Conservation (phyloP, 2,113 vertebrate species). For the Ammodytes dubius region DNA sequence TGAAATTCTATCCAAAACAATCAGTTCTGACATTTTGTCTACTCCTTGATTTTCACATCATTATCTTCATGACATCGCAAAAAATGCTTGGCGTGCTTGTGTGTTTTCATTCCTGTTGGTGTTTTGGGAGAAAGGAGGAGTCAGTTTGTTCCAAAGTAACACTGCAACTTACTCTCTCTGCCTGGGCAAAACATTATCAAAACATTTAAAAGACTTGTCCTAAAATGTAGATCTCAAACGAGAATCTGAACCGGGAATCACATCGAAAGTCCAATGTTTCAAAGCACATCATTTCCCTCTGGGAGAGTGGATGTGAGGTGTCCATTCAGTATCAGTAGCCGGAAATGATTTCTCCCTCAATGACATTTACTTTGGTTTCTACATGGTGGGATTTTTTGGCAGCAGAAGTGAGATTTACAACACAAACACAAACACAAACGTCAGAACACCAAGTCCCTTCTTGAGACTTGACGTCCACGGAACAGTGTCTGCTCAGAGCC, state of each 20-base stretch:
- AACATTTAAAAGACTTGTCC: background rate
- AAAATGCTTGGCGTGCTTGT: constrained; percentile 30
- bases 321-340: constrained; percentile 11
- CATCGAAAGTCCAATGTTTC: too few relatives aligned
- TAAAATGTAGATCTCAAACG: constrained; percentile 1
- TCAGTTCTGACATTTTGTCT: constrained; percentile 9
- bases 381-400: background rate
- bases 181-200: background rate
- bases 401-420: background rate
- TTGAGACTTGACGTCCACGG: constrained; percentile 28
- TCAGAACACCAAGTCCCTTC: background rate
- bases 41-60: background rate
- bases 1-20: background rate
- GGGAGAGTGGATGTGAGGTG: constrained; percentile 10
- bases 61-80: constrained; percentile 33
- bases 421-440: background rate
- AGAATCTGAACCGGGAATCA: background rate
- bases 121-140: constrained; percentile 42
- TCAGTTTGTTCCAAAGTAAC: constrained; percentile 20
- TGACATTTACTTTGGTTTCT: background rate
- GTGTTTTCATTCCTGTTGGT: constrained; percentile 64
- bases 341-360: constrained; percentile 16
- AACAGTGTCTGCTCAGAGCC: constrained; percentile 6
- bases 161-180: constrained; percentile 6
- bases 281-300: background rate